Evolutionary conservation across 2,888 invertebrate genomes (phyloP), one percentile per base, ranked within the genome.

Genomic region (Yponomeuta malinellus): DNA sequence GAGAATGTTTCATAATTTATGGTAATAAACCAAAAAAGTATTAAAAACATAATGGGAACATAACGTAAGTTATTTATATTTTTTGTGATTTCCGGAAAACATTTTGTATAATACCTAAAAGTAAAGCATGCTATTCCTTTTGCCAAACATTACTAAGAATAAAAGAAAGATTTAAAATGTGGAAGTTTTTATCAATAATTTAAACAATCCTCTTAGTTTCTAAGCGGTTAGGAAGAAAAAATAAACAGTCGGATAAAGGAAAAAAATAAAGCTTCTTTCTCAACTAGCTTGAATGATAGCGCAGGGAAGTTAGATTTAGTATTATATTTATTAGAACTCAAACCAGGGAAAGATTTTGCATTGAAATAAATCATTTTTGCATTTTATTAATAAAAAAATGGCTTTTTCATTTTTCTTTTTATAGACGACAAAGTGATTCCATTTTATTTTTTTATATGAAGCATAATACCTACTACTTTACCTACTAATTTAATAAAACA

Each of bases 91-190:
- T 33, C 71, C 76, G 76, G 77, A 78, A 80, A 82, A 52, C 52
- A 52, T 77, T 79, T 81, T 70, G 82, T 80, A 76, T 78, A 79
- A 79, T 76, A 43, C 48, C 52, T 70, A 29, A 48, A 63, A 63
- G 63, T n/a, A n/a, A 63, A 83, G 80, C 83, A 83, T 84, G 81
- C 84, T 83, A 82, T 79, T 89, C 88, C 81, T 88, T 89, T 90
- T 91, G 90, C 90, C 90, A 91, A 90, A 91, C 89, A 78, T 85
- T 87, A 85, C 78, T 80, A 78, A 81, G 75, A 90, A 88, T 88
- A 88, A 90, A 87, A 83, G 43, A 65, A 48, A 65, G 2, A 33
- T 63, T 69, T 31, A 8, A 70, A 70, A 70, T 31, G 23, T 48
- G 23, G 29, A 2, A n/a, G 3, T 59, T 15, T 59, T 59, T 59